phyloP scores from a whole-genome alignment of 2,797 vertebrate species.

The Sebastes cheni region DNA sequence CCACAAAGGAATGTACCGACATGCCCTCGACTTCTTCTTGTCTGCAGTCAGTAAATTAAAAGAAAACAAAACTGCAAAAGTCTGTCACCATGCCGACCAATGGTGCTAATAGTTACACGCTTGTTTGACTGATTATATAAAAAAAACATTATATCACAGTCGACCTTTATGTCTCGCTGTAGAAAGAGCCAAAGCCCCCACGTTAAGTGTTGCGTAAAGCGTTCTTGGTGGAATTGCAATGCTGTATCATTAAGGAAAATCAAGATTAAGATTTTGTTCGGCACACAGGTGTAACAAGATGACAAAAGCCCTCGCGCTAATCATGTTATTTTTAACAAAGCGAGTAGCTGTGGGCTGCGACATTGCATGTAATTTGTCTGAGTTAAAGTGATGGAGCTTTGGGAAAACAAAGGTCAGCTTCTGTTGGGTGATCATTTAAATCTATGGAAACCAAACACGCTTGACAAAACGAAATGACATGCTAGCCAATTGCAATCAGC shows the following conservation, averaged over 20 bases:
- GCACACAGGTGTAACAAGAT: not conserved
- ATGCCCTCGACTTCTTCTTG: constrained; percentile 18
- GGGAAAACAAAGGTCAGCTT: constrained; percentile 49
- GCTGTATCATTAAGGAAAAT: not conserved
- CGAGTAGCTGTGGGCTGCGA: not conserved
- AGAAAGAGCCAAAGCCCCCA: not conserved
- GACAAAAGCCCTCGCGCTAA: not conserved
- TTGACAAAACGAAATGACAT: constrained; percentile 56
- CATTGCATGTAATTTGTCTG: constrained; percentile 7
- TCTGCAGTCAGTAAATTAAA: constrained; percentile 30
- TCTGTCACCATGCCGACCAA: not conserved
- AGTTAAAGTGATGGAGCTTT: constrained; percentile 26
- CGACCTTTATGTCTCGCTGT: not conserved
- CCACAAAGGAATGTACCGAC: constrained; percentile 34
- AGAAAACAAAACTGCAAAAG: constrained; percentile 36
- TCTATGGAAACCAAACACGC: constrained; percentile 52
- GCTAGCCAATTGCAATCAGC: constrained; percentile 57
- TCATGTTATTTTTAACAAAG: constrained; percentile 20
- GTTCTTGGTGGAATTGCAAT: not conserved
- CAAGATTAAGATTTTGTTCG: not conserved
- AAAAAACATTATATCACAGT: constrained; percentile 5
- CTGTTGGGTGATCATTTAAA: constrained; percentile 52
- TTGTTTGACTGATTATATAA: constrained; percentile 1
- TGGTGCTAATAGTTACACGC: not conserved
- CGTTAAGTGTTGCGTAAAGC: not conserved